phyloP scores from a whole-genome alignment of 2,113 vertebrate genomes.

The Balaenoptera acutorostrata region DNA sequence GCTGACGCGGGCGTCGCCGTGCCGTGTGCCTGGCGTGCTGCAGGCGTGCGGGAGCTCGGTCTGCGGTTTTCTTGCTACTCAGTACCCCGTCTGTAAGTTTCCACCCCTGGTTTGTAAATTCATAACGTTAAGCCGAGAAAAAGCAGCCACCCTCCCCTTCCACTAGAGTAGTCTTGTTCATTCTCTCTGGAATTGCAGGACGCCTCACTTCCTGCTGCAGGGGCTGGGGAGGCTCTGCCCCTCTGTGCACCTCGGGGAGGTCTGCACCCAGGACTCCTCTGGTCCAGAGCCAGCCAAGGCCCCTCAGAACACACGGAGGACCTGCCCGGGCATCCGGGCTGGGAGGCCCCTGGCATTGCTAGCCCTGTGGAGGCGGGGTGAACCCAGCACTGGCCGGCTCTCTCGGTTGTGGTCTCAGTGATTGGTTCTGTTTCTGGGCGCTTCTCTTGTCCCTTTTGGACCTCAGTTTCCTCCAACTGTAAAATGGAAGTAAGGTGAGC shows the following conservation, averaged over 20 bases:
- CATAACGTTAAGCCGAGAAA: accelerated
- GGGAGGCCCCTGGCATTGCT: neutral
- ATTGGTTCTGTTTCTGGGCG: neutral
- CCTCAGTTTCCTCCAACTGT: no score
- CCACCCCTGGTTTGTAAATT: neutral
- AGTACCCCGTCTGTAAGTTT: accelerated
- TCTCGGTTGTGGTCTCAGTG: neutral
- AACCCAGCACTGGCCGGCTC: accelerated
- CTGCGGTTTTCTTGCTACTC: neutral
- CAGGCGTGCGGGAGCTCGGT: accelerated
- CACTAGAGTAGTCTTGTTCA: accelerated
- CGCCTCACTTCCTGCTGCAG: neutral
- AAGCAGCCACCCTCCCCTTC: neutral
- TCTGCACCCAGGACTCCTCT: neutral
- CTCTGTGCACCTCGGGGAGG: neutral
- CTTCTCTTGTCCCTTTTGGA: neutral
- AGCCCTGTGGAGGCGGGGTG: accelerated
- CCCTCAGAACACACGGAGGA: neutral
- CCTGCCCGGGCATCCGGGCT: neutral
- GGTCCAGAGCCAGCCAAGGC: neutral
- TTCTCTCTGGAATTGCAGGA: neutral
- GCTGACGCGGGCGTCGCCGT: accelerated
- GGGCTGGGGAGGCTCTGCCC: neutral
- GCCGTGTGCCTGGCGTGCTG: accelerated
- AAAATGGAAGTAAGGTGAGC: neutral